These are phyloP conservation scores for Caenorhabditis sp. DNA, from an alignment of 2,888 invertebrate genomes.

Conservation along the genomic window DNA sequence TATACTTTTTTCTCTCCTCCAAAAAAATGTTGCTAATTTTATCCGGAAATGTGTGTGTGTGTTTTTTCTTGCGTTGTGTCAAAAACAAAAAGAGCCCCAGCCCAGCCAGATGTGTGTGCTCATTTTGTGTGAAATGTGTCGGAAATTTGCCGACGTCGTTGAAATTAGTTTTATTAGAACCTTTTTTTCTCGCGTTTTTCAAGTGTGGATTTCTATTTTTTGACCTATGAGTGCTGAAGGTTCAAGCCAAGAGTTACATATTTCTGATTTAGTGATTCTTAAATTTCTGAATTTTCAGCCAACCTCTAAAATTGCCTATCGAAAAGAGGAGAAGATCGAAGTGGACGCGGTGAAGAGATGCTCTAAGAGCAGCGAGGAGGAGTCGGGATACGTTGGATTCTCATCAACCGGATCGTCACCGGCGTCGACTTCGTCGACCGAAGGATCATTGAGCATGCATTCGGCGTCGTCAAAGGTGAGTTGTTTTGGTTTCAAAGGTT, in stretches of 20 bases:
- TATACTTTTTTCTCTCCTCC: not conserved
- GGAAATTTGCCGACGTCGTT: not conserved
- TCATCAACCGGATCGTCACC: slow-evolving; percentile 45
- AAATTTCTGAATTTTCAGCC: not conserved
- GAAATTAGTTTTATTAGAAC: too few relatives aligned
- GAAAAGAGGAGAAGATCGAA: not conserved
- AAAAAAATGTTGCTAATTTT: not conserved
- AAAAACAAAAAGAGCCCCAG: not conserved
- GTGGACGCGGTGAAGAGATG: slow-evolving; percentile 17
- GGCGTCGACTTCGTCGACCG: slow-evolving; percentile 53
- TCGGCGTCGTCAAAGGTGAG: slow-evolving; percentile 38
- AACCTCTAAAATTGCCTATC: not conserved
- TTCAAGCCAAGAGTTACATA: too few relatives aligned
- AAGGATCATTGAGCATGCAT: slow-evolving; percentile 48
- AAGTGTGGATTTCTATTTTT: too few relatives aligned
- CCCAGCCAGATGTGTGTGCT: not conserved
- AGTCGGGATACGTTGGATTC: slow-evolving; percentile 60
- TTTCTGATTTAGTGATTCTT: not conserved
- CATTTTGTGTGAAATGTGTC: not conserved
- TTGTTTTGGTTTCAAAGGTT: not conserved
- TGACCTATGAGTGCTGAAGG: too few relatives aligned
- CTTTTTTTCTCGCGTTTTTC: not conserved
- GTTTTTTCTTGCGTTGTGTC: not conserved
- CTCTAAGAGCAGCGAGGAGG: slow-evolving; percentile 56
- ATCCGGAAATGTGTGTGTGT: not conserved